Base-by-base conservation (phyloP, 1,140 invertebrate species). In the Drosophila pseudoobscura region DNA sequence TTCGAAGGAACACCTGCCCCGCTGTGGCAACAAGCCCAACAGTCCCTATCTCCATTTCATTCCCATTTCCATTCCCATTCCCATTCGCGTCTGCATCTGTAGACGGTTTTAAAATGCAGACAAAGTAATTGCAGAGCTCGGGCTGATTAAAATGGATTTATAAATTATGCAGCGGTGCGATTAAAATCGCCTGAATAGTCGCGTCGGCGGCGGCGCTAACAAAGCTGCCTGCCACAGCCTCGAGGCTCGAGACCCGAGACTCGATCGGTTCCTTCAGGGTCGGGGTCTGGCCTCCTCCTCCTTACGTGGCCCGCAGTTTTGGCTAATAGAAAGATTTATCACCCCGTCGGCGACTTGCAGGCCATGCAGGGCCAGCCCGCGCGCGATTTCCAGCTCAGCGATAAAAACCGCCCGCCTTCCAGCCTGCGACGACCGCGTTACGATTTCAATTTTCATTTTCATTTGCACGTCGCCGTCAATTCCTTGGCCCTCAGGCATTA, bases 311-410 rank as follows among this genome's bases (percentile, higher is more conserved):
- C 64, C 64, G 78, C 75, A 80, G 66, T 72, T 39, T 87, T 87
- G 87, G 63, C 78, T 90, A 90, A 90, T 90, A 90, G 87, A 87
- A 90, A 90, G 88, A 90, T 90, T 90, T 90, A 90, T 90, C 82
- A 90, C 77, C 64, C 57, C 62, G 75, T 59, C 66, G 65, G 77
- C 78, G 57, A 71, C 71, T 75, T 80, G 65, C 78, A 75, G 75
- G 75, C 68, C 75, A 57, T 41, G 35, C 61, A 51, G 29, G 43
- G 29, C 24, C 52, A 20, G 11, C 11, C 13, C 35, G 35, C 35
- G 43, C 24, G 22, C 71, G 80, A 82, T 84, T 84, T 85, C 80
- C 54, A 75, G 51, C 65, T 62, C 51, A 78, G 65, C 77, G 82
- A 85, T 85, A 85, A 80, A 72, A 78, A 65, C 45, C 60, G 71